phyloP scores from a whole-genome alignment of 1,140 invertebrate genomes.

The Vanessa tameamea region DNA sequence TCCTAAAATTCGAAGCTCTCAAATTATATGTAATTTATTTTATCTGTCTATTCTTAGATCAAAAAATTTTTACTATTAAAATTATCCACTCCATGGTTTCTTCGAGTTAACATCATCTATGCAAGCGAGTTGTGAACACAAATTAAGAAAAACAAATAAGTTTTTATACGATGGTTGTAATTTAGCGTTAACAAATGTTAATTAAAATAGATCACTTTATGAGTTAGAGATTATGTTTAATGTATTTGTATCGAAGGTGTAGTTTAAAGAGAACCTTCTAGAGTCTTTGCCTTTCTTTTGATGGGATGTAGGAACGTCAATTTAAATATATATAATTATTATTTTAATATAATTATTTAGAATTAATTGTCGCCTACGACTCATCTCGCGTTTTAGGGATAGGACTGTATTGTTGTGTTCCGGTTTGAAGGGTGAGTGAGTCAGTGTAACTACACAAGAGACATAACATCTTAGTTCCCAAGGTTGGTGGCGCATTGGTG shows the following conservation, averaged over 20 bases:
- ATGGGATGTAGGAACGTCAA: background rate
- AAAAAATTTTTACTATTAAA: background rate
- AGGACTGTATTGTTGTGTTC: no score
- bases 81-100: background rate
- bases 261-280: no score
- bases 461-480: no score
- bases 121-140: conserved; percentile 52
- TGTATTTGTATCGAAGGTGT: background rate
- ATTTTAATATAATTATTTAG: no score
- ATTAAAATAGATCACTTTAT: conserved; percentile 52
- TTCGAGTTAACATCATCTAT: conserved; percentile 35
- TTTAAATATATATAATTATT: no score
- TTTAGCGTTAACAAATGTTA: conserved; percentile 52
- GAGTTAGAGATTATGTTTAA: conserved; percentile 2
- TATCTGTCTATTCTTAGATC: background rate
- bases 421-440: no score
- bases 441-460: no score
- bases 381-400: no score
- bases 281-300: background rate
- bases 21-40: no score
- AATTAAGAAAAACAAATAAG: conserved; percentile 66
- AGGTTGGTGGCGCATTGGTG: no score
- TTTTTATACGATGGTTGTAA: conserved; percentile 44
- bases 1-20: no score
- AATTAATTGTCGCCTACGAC: no score